Percentiles rank a stretch among this genome's conserved stretches.
These are phyloP conservation scores for Mactra quadrangularis DNA, from an alignment of 1,140 invertebrate species.

Conservation along the genomic window DNA sequence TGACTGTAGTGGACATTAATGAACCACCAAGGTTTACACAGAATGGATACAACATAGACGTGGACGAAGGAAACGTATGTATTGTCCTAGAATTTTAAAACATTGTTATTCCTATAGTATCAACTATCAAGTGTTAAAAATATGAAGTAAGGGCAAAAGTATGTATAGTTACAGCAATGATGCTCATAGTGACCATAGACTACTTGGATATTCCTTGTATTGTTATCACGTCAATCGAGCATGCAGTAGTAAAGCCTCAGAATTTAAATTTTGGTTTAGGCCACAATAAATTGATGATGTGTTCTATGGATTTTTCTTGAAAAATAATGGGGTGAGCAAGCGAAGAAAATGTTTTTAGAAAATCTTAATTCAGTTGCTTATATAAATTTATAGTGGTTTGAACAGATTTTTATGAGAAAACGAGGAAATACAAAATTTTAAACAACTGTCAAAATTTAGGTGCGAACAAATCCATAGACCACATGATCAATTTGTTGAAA, in stretches of 20 bases:
- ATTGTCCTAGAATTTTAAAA: background rate
- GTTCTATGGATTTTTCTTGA: too few species aligned
- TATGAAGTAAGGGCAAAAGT: background rate
- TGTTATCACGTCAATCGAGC: background rate
- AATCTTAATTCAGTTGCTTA: too few species aligned
- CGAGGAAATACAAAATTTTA: too few species aligned
- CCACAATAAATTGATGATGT: too few species aligned
- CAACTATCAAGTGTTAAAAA: background rate
- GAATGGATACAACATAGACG: constrained; percentile 33
- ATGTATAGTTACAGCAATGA: background rate
- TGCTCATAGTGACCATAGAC: background rate
- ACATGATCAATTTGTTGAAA: background rate
- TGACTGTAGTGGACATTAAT: constrained; percentile 41
- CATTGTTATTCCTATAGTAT: background rate
- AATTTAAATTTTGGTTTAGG: too few species aligned
- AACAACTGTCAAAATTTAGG: background rate
- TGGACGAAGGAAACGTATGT: constrained; percentile 45
- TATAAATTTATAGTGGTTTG: too few species aligned
- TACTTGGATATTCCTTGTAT: background rate
- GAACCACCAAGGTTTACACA: constrained; percentile 36
- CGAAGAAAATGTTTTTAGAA: too few species aligned
- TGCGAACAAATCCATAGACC: too few species aligned
- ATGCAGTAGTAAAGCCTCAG: background rate
- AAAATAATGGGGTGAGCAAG: too few species aligned
- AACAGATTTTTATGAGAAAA: background rate